phyloP scores from a whole-genome alignment of 2,888 invertebrate species.

The Agriopis aurantiaria region DNA sequence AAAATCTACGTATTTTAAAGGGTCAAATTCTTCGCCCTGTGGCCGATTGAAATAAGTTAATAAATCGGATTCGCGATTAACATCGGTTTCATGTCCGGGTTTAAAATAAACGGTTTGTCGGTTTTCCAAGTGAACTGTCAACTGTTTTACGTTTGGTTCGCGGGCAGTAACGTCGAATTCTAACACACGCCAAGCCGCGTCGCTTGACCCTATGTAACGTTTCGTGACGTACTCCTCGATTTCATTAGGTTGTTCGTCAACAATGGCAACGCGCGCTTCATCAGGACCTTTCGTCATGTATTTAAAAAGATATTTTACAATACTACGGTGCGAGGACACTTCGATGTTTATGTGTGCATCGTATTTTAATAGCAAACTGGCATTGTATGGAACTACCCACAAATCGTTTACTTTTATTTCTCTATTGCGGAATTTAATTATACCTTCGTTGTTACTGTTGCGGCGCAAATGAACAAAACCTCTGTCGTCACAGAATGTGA shows the following conservation, averaged over 20 bases:
- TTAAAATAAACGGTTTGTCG: slow-evolving; percentile 18
- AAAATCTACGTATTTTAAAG: neutral
- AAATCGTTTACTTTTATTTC: neutral
- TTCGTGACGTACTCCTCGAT: slow-evolving; percentile 11
- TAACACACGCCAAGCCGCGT: slow-evolving; percentile 24
- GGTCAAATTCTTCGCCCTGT: slow-evolving; percentile 1
- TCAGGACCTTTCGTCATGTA: slow-evolving; percentile 15
- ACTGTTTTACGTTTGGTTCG: slow-evolving; percentile 19
- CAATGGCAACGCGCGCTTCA: slow-evolving; percentile 19
- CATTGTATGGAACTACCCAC: neutral
- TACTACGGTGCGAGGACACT: slow-evolving; percentile 6
- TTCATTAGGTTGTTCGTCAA: neutral
- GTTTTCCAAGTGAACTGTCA: slow-evolving; percentile 4
- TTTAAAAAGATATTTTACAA: slow-evolving; percentile 6
- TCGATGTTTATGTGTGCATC: slow-evolving; percentile 12
- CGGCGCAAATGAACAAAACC: slow-evolving; percentile 16
- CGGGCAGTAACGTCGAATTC: slow-evolving; percentile 24
- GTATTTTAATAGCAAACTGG: neutral
- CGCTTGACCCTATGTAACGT: slow-evolving; percentile 13
- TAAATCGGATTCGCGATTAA: slow-evolving; percentile 3
- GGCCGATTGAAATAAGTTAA: slow-evolving; percentile 25
- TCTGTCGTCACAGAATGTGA: slow-evolving; percentile 3
- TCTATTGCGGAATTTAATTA: neutral
- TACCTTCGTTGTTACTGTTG: slow-evolving; percentile 1
- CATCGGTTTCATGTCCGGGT: neutral